A percentile compares a stretch with the other conserved stretches of the same genome.
Conservation (phyloP, 1,140 invertebrate species). For the Proctacanthus coquilletti region DNA sequence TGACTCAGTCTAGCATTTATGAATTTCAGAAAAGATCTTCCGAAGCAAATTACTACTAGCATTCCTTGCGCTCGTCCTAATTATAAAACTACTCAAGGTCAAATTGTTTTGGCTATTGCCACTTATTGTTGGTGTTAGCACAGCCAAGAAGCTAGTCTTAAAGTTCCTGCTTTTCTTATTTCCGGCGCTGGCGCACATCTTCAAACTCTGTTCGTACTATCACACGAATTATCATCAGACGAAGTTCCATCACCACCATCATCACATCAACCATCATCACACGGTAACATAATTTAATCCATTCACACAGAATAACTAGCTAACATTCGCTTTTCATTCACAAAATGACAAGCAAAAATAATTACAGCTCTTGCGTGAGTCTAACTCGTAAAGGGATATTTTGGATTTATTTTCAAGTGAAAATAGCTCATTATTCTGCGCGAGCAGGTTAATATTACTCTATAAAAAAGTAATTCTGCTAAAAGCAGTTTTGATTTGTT, state of each 20-base stretch:
- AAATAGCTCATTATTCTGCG: no score
- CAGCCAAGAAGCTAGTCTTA: conserved; percentile 65
- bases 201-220: conserved; percentile 69
- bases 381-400: no score
- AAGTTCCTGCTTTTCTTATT: conserved; percentile 66
- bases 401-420: no score
- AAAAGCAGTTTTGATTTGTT: no score
- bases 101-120: conserved; percentile 62
- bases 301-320: no score
- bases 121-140: conserved; percentile 53
- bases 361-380: no score
- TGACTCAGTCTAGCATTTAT: neutral
- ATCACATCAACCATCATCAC: conserved; percentile 48
- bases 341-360: no score
- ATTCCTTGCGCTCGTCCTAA: conserved; percentile 51
- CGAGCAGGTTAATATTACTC: no score
- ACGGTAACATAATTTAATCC: conserved; percentile 30
- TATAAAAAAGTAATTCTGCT: no score
- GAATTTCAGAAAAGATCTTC: conserved; percentile 57
- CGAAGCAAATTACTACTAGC: conserved; percentile 56
- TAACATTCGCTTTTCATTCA: no score
- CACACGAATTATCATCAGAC: conserved; percentile 48
- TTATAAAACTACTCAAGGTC: conserved; percentile 63
- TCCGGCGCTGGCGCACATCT: conserved; percentile 62
- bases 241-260: conserved; percentile 69